Conservation (phyloP, 2,113 vertebrate genomes). For the Agelaius phoeniceus region DNA sequence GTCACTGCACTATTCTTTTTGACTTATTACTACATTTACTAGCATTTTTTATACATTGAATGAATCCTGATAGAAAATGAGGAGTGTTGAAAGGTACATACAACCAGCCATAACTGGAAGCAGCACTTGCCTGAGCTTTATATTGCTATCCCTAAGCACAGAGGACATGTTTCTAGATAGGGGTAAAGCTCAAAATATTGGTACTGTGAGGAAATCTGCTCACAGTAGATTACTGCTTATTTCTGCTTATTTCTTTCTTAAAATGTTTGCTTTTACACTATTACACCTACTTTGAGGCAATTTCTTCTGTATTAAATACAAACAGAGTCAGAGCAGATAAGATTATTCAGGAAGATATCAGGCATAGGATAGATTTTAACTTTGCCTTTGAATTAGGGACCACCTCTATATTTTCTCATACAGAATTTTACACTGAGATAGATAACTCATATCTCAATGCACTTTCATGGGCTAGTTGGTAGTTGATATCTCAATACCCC, state of each 20-base stretch:
- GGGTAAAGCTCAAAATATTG: background rate
- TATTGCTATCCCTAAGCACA: background rate
- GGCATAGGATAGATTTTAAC: background rate
- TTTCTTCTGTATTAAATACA: background rate
- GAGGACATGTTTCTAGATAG: background rate
- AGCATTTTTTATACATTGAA: background rate
- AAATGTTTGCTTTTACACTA: background rate
- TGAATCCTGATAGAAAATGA: background rate
- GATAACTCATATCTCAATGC: background rate
- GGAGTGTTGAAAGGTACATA: accelerated
- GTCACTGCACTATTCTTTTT: background rate
- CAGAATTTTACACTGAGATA: background rate
- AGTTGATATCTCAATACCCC: background rate
- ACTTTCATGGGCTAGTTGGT: background rate
- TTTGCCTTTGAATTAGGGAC: background rate
- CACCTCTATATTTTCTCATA: background rate
- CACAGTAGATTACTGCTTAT: too few species aligned
- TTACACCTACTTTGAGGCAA: background rate
- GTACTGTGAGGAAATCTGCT: background rate
- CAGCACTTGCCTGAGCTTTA: background rate
- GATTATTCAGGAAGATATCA: background rate
- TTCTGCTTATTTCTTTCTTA: background rate
- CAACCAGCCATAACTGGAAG: background rate
- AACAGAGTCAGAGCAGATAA: background rate
- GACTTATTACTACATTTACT: background rate